phyloP scores from a whole-genome alignment of 2,797 vertebrate genomes.

The Crocodylus rhombifer region DNA sequence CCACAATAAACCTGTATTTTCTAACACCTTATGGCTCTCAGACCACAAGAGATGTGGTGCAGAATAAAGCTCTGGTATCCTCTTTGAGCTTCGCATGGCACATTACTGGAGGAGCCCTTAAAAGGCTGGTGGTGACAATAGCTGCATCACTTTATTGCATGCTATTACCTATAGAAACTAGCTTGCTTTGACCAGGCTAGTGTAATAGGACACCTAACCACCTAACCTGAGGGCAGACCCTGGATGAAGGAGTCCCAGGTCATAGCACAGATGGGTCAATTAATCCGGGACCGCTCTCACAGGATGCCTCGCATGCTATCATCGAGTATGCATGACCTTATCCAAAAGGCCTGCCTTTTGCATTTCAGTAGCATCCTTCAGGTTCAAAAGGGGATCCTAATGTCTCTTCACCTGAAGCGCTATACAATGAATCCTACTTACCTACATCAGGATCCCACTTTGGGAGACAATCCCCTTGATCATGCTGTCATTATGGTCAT shows the following conservation, averaged over 20 bases:
- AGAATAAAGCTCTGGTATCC: neutral
- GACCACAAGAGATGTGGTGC: neutral
- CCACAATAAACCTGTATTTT: neutral
- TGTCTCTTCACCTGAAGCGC: neutral
- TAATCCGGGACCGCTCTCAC: too few species aligned
- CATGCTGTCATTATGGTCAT: neutral
- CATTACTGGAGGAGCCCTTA: too few species aligned
- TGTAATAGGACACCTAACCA: too few species aligned
- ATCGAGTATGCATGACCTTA: neutral
- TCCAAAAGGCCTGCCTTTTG: neutral
- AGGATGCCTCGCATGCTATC: neutral
- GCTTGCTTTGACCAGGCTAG: too few species aligned
- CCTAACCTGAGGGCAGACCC: too few species aligned
- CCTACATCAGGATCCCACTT: neutral
- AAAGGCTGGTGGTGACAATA: too few species aligned
- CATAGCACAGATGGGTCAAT: too few species aligned
- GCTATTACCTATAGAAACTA: too few species aligned
- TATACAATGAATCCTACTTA: neutral
- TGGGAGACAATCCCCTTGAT: neutral
- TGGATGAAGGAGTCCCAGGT: too few species aligned
- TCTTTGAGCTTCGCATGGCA: neutral
- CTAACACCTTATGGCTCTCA: neutral
- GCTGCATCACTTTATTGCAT: too few species aligned
- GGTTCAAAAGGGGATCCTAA: neutral
- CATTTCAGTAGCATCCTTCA: neutral